Evolutionary conservation across 2,113 vertebrate species (phyloP).

Genomic region (Connochaetes taurinus): DNA sequence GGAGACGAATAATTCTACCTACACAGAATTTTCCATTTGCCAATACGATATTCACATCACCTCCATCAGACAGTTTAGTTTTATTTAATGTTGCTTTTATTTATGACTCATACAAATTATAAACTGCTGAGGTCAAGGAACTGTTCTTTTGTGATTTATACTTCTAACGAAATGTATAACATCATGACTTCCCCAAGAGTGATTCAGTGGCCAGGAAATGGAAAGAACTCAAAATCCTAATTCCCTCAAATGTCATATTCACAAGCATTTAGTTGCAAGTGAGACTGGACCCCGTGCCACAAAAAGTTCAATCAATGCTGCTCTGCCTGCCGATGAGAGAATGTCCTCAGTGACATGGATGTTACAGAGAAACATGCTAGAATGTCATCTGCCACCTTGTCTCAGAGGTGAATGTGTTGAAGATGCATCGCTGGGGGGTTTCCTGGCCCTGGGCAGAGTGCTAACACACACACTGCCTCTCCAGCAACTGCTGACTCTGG

Average conservation of each 20-base stretch:
- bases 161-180: conserved; percentile 37
- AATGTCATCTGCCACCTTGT: rapidly evolving
- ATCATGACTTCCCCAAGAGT: conserved; percentile 29
- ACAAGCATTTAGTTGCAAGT: not conserved
- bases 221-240: conserved; percentile 36
- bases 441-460: not conserved
- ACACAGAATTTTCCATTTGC: not conserved
- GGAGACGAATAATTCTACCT: not conserved
- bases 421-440: rapidly evolving
- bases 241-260: not conserved
- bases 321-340: rapidly evolving
- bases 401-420: not conserved
- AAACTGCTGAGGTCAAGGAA: conserved; percentile 62
- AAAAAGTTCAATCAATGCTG: not conserved
- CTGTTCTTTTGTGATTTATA: conserved; percentile 52
- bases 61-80: not conserved
- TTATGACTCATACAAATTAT: conserved; percentile 60
- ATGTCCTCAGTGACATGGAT: rapidly evolving
- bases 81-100: conserved; percentile 34
- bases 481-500: not conserved
- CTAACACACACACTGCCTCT: not conserved
- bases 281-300: rapidly evolving
- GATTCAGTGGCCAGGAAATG: conserved; percentile 41
- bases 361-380: rapidly evolving
- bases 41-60: not conserved